phyloP scores from a whole-genome alignment of 2,797 vertebrate genomes.

The Syngnathus acus region DNA sequence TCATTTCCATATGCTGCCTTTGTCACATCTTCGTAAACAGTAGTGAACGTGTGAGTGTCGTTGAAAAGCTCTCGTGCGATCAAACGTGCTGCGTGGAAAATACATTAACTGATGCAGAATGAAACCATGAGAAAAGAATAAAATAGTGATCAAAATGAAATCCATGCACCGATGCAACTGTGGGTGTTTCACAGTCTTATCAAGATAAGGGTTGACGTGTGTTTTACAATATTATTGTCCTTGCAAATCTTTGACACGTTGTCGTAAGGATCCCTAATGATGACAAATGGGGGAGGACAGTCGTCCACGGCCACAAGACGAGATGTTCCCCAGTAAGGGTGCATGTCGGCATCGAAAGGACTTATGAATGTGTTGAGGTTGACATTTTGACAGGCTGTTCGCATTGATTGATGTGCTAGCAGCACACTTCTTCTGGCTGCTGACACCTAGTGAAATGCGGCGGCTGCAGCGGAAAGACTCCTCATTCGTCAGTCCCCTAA shows the following conservation, averaged over 20 bases:
- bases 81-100: slow-evolving; percentile 26
- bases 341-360: slow-evolving; percentile 55
- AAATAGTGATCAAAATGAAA: neutral
- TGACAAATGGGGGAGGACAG: slow-evolving; percentile 66
- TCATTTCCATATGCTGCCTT: slow-evolving; percentile 28
- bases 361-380: slow-evolving; percentile 64
- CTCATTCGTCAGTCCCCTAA: slow-evolving; percentile 65
- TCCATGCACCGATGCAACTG: neutral
- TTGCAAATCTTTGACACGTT: neutral
- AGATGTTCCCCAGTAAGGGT: slow-evolving; percentile 63
- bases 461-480: slow-evolving; percentile 48
- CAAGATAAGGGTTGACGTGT: neutral
- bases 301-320: slow-evolving; percentile 45
- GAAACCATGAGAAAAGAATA: slow-evolving; percentile 29
- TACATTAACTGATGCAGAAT: slow-evolving; percentile 30
- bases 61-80: slow-evolving; percentile 36
- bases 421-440: slow-evolving; percentile 34
- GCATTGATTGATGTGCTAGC: slow-evolving; percentile 68
- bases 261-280: slow-evolving; percentile 47
- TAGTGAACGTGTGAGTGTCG: slow-evolving; percentile 35
- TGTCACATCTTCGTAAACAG: slow-evolving; percentile 33
- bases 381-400: slow-evolving; percentile 71
- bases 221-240: neutral
- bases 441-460: slow-evolving; percentile 43
- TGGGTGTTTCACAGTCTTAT: neutral